Evolutionary conservation across 2,113 vertebrate species (phyloP), one percentile per base, ranked within the genome.

Genomic region (Morone saxatilis): DNA sequence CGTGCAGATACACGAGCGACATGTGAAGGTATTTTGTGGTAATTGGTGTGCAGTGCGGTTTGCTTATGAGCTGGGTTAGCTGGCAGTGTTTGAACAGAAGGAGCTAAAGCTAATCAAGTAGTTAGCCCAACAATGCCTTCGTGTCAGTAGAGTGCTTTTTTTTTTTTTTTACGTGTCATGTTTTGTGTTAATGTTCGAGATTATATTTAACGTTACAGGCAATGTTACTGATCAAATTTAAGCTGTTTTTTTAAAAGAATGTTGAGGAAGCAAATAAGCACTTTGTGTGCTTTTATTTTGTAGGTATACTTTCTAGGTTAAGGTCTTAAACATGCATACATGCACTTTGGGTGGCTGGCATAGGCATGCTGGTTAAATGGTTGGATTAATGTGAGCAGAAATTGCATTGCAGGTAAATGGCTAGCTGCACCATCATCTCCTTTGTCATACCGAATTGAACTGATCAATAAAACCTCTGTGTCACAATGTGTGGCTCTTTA

Each of bases 51-150:
- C 1, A 5, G 3, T 1, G 0, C 5, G 0, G 45, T 60, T 41
- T 31, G 31, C 31, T 31, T 3, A 31, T 3, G 31, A 31, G 50
- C n/a, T 54, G 4, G 43, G 53, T 1, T 6, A 1, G 9, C 1
- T 65, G 36, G 11, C 19, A 11, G n/a, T 17, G 0, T 12, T 13
- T 19, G 2, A 19, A 41, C 19, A 45, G 45, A 65, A 9, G 3
- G 11, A 50, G 43, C 79, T 85, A 86, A 89, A 70, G 86, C 76
- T 88, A 85, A 78, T 47, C 5, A 51, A 1, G 12, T 11, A 73
- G 22, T 19, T 69, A 68, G 38, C 20, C 14, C 4, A 65, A 56
- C 53, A 38, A 4, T 56, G 57, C 5, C 53, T 59, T 60, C 68
- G 78, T 88, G 60, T 62, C 69, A 40, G 8, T 1, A 36, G 48